Evolutionary conservation across 1,140 invertebrate genomes (phyloP), one percentile per base, ranked within the genome.

Genomic region (Limonius californicus): DNA sequence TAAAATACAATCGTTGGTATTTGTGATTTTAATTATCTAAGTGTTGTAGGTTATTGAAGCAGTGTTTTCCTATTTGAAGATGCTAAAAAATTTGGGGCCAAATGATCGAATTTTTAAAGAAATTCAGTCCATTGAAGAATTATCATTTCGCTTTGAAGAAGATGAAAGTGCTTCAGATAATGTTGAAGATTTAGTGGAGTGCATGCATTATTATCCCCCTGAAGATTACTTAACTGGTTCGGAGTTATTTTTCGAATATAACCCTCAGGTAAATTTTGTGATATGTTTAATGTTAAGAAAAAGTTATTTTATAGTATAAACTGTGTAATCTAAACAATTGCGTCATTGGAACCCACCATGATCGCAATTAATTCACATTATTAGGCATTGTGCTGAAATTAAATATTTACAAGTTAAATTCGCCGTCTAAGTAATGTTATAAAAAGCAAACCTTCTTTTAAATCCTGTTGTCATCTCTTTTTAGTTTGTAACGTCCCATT

Each of bases 141-240:
- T 81, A 6, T 87, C 82, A 62, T 89, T 90, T 69, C 84, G 83
- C 61, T 92, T 87, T 72, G 75, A 80, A 15, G 81, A 89, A 27
- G 89, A 93, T 71, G 78, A 79, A 9, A 78, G 82, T 30, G 83
- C 92, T 0, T 77, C 83, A 0, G 89, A 93, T n/a, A 87, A 92
- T 70, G 92, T 94, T 0, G 88, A 92, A 78, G 77, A 83, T 14
- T 65, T 95, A 9, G 83, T 84, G 20, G 85, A 92, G 73, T 86
- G 85, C 58, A 92, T 93, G 88, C 91, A 93, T 47, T 83, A 85
- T 67, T 95, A 85, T 76, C 84, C 87, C 1, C 83, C 89, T 0
- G 78, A 85, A 70, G 86, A 95, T 73, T 91, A 92, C 68, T 81
- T 97, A 18, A 87, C 85, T 15, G 91, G 89, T 0, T 80, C 81